Conservation (phyloP, 2,888 invertebrate genomes). For the Cerceris ruficornis region DNA sequence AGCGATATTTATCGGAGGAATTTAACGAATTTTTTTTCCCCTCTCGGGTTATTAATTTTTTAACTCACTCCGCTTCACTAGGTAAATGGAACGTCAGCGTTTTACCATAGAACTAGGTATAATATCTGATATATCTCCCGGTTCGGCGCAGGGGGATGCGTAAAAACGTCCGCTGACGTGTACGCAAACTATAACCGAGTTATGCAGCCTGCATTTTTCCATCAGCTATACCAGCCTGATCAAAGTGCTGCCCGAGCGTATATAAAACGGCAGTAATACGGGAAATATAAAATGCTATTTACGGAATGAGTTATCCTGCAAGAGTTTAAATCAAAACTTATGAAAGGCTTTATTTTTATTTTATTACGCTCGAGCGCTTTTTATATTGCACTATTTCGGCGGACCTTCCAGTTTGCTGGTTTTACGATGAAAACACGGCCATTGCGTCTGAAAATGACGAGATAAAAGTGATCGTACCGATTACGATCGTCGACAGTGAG, state of each 20-base stretch:
- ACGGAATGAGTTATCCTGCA: constrained; percentile 53
- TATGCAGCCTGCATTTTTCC: constrained; percentile 67
- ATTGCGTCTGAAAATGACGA: background rate
- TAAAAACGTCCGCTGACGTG: constrained; percentile 60
- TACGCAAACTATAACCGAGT: constrained; percentile 61
- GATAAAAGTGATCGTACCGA: background rate
- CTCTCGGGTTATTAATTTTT: constrained; percentile 21
- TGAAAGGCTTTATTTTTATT: constrained; percentile 57
- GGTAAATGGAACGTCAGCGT: constrained; percentile 21
- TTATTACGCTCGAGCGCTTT: constrained; percentile 47
- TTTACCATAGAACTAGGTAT: constrained; percentile 15
- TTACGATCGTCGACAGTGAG: background rate
- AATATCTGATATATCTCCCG: constrained; percentile 16
- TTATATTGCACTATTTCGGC: constrained; percentile 23
- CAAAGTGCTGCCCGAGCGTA: constrained; percentile 64
- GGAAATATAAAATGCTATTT: constrained; percentile 62
- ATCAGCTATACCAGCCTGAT: constrained; percentile 65
- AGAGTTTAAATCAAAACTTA: constrained; percentile 67
- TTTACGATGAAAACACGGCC: background rate
- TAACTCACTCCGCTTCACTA: constrained; percentile 3
- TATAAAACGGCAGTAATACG: constrained; percentile 64
- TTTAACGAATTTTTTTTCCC: constrained; percentile 8
- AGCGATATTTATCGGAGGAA: constrained; percentile 25
- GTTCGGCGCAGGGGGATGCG: constrained; percentile 45
- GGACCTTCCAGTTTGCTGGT: background rate